Evolutionary conservation across 92 coral and sea anemone genomes (phyloP).

Genomic region (Zoanthus sansibaricus): DNA sequence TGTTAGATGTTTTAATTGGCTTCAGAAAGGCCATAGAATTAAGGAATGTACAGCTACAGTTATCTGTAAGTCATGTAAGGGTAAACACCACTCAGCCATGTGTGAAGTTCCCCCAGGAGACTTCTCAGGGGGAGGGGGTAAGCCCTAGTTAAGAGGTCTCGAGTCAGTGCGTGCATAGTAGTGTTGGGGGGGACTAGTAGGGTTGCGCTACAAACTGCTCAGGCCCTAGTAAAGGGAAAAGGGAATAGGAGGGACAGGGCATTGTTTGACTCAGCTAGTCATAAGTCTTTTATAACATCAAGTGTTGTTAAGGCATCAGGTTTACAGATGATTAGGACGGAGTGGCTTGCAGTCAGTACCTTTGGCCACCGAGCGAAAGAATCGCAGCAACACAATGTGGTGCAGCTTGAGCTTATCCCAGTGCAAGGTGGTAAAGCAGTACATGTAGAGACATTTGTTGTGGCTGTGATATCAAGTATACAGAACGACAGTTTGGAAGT

Average conservation of each 20-base stretch:
- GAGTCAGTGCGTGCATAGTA: slow-evolving; percentile 21
- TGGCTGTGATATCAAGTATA: slow-evolving; percentile 17
- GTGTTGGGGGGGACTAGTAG: slow-evolving; percentile 46
- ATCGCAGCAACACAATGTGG: no score
- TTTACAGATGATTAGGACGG: slow-evolving; percentile 47
- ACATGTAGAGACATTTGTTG: slow-evolving; percentile 38
- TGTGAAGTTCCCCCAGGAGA: slow-evolving; percentile 36
- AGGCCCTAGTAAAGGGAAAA: neutral
- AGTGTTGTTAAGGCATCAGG: slow-evolving; percentile 30
- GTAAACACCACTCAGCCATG: neutral
- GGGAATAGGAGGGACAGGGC: slow-evolving; percentile 12
- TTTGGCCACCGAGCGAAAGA: slow-evolving; percentile 21
- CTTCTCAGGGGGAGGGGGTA: neutral
- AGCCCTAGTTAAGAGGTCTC: slow-evolving; percentile 1
- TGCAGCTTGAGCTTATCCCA: slow-evolving; percentile 5
- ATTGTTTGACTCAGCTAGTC: neutral
- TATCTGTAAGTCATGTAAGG: no score
- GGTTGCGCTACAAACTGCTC: slow-evolving; percentile 38
- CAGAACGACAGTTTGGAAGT: slow-evolving; percentile 26
- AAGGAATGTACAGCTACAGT: slow-evolving; percentile 20
- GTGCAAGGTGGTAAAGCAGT: slow-evolving; percentile 20
- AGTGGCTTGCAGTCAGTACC: slow-evolving; percentile 41
- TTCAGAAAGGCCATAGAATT: slow-evolving; percentile 31
- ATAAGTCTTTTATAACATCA: neutral
- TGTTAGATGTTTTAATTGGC: slow-evolving; percentile 57